Conservation (phyloP, 2,113 vertebrate genomes). For the Strigops habroptila region DNA sequence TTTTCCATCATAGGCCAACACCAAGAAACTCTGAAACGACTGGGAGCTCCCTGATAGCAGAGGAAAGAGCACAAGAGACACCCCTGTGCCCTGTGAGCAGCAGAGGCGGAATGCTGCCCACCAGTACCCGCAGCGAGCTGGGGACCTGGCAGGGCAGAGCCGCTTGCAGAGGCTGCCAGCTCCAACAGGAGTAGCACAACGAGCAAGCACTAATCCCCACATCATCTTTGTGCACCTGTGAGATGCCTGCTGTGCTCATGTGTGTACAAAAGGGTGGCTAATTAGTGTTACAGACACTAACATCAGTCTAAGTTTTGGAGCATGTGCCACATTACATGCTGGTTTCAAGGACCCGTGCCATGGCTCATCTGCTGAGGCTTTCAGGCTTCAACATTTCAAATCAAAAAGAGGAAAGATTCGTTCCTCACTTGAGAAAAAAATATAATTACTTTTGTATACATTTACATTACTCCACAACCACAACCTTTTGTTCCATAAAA, state of each 20-base stretch:
- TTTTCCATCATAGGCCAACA: background rate
- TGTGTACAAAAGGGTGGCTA: background rate
- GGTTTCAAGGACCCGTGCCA: accelerated
- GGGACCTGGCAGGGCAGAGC: background rate
- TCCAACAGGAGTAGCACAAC: accelerated
- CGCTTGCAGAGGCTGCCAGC: background rate
- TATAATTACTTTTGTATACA: background rate
- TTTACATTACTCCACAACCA: background rate
- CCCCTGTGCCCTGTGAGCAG: accelerated
- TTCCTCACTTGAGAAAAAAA: background rate
- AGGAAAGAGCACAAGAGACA: accelerated
- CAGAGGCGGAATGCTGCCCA: background rate
- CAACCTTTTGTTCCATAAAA: background rate
- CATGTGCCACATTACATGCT: accelerated
- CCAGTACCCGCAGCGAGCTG: accelerated
- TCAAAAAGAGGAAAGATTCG: background rate
- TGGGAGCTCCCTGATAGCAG: accelerated
- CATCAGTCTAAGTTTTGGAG: background rate
- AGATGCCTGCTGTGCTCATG: accelerated
- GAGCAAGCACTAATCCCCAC: background rate
- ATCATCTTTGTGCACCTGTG: accelerated
- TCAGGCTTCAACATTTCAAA: background rate
- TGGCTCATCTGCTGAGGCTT: background rate
- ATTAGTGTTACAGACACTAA: background rate
- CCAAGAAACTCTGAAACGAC: background rate